Conservation (phyloP, 92 coral and sea anemone species). For the Metridium senile region DNA sequence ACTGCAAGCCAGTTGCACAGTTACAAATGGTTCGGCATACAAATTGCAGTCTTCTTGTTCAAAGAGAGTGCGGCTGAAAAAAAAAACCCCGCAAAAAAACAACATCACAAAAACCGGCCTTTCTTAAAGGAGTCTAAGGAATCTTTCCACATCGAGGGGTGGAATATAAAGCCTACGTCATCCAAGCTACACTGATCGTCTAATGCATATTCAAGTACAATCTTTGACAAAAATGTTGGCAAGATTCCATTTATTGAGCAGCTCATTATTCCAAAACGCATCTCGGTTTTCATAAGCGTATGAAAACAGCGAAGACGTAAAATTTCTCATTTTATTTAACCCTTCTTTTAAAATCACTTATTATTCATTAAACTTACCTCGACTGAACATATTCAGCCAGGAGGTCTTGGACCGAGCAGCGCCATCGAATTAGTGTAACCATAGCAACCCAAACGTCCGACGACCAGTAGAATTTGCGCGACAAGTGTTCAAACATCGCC, state of each 20-base stretch:
- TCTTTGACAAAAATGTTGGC: no score
- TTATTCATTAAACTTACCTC: no score
- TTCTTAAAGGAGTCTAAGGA: no score
- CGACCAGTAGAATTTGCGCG: slow-evolving; percentile 44
- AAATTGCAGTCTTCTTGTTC: slow-evolving; percentile 74
- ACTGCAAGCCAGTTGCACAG: slow-evolving; percentile 44
- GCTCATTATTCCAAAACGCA: no score
- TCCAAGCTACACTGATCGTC: neutral
- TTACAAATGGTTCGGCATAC: slow-evolving; percentile 61
- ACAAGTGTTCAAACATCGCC: slow-evolving; percentile 47
- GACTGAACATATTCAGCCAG: slow-evolving; percentile 45
- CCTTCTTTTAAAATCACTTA: neutral
- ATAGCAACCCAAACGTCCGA: slow-evolving; percentile 64
- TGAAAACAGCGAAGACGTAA: no score
- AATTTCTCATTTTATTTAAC: no score
- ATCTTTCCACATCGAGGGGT: neutral
- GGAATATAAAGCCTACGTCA: neutral
- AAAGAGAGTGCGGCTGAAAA: slow-evolving; percentile 56
- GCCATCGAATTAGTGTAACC: slow-evolving; percentile 55
- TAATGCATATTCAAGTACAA: no score
- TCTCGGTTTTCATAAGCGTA: neutral
- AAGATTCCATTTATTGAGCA: no score
- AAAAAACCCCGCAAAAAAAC: neutral
- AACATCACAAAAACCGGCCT: neutral
- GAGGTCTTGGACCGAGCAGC: slow-evolving; percentile 24